Base-by-base conservation (phyloP, 2,113 vertebrate genomes). In the Brachirus orientalis region DNA sequence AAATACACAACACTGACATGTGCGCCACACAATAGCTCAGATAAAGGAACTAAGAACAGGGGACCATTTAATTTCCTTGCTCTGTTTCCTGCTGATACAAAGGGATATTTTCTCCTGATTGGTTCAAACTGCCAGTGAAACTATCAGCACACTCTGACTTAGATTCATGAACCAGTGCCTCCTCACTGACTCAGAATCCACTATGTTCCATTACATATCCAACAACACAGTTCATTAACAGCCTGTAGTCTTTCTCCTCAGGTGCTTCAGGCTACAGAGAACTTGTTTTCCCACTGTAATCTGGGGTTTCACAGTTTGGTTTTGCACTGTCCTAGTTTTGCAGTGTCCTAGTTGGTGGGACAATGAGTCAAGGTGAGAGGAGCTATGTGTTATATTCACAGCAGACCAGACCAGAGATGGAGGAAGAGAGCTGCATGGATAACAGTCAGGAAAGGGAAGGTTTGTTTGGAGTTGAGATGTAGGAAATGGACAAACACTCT, bases 321-420 rank as follows among this genome's bases (percentile, higher is more conserved):
- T 69, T 71, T 51, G 52, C 64, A 74, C 73, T 81, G 77, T 90
- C 82, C 90, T 86, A 88, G 85, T 80, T 84, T n/a, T n/a, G n/a
- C 73, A 54, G 79, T 81, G 77, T 90, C 82, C 90, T 86, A 88
- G 85, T 80, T 84, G 77, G 78, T 77, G 75, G 40, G 48, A 73
- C 73, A 78, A 77, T 63, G 73, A 60, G 35, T 2, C 38, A 22
- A 78, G 70, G 68, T 80, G 83, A 76, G 58, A 56, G 69, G 67
- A 59, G 63, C 53, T 33, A 69, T 38, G 54, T 62, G 54, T 81
- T 62, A 13, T 71, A 60, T 76, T 76, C 80, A 86, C 61, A 20
- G 64, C 63, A 50, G 70, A 61, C 62, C 40, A 19, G 16, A 48
- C 51, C 33, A 40, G 47, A 54, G 40, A 75, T 16, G 40, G 51